Evolutionary conservation across 1,140 invertebrate genomes (phyloP).

Genomic region (Notospermus geniculatus): DNA sequence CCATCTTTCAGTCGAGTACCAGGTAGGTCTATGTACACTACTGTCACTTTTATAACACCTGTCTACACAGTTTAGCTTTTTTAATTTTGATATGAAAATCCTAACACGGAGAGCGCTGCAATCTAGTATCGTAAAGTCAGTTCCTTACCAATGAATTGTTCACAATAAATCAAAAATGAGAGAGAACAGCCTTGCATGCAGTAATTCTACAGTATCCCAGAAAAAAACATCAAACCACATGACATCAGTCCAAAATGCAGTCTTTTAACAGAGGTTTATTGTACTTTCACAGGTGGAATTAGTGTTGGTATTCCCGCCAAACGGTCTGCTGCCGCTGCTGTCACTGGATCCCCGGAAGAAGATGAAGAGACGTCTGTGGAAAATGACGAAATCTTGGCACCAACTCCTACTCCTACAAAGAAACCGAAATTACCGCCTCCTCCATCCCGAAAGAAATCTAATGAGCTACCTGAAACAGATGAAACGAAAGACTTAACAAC

Average conservation of each 20-base stretch:
- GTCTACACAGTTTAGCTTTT: too few relatives aligned
- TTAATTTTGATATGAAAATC: too few relatives aligned
- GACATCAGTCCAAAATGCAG: too few relatives aligned
- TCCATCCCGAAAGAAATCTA: not conserved
- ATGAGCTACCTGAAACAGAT: slow-evolving; percentile 1
- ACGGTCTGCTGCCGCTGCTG: slow-evolving; percentile 4
- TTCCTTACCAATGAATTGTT: too few relatives aligned
- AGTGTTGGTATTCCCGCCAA: slow-evolving; percentile 1
- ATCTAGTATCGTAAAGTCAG: too few relatives aligned
- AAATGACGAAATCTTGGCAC: not conserved
- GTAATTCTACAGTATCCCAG: too few relatives aligned
- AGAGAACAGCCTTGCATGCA: too few relatives aligned
- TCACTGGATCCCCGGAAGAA: not conserved
- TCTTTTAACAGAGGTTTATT: too few relatives aligned
- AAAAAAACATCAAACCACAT: too few relatives aligned
- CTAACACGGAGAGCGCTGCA: too few relatives aligned
- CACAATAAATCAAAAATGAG: too few relatives aligned
- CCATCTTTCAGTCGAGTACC: slow-evolving; percentile 10
- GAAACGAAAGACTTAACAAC: slow-evolving; percentile 6
- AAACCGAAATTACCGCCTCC: slow-evolving; percentile 3
- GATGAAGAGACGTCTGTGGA: not conserved
- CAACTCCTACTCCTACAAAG: slow-evolving; percentile 1
- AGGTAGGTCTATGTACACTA: slow-evolving; percentile 8
- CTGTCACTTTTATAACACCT: too few relatives aligned
- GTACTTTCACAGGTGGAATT: slow-evolving; percentile 1